Evolutionary conservation across 1,140 invertebrate species (phyloP).

Genomic region (Trichonephila inaurata): DNA sequence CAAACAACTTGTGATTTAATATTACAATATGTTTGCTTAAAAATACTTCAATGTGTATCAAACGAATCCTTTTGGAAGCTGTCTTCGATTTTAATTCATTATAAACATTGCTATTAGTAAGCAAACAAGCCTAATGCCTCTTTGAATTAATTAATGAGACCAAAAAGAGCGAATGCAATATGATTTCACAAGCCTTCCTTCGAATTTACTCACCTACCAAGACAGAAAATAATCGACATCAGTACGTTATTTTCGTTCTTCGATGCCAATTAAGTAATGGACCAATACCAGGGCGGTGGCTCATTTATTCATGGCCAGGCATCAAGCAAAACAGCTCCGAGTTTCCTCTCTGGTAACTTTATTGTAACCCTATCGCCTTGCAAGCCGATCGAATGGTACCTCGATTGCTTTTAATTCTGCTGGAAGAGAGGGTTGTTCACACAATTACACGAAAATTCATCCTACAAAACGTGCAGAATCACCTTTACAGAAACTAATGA

Average conservation of each 20-base stretch:
- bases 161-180: background rate
- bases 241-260: conserved; percentile 27
- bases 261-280: conserved; percentile 48
- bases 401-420: background rate
- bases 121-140: background rate
- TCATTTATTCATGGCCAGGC: conserved; percentile 45
- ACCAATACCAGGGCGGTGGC: conserved; percentile 32
- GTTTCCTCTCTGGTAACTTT: conserved; percentile 12
- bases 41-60: too few relatives aligned
- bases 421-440: background rate
- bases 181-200: background rate
- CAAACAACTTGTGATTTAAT: too few relatives aligned
- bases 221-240: background rate
- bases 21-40: too few relatives aligned
- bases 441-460: background rate
- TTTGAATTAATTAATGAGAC: background rate
- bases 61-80: too few relatives aligned
- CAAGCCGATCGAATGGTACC: background rate
- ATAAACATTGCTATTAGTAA: too few relatives aligned
- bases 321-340: conserved; percentile 23
- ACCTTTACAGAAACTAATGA: background rate
- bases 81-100: too few relatives aligned
- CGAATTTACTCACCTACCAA: background rate
- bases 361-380: background rate
- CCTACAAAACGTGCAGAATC: background rate